Base-by-base conservation (phyloP, 2,113 vertebrate genomes). In the Charadrius vociferus region DNA sequence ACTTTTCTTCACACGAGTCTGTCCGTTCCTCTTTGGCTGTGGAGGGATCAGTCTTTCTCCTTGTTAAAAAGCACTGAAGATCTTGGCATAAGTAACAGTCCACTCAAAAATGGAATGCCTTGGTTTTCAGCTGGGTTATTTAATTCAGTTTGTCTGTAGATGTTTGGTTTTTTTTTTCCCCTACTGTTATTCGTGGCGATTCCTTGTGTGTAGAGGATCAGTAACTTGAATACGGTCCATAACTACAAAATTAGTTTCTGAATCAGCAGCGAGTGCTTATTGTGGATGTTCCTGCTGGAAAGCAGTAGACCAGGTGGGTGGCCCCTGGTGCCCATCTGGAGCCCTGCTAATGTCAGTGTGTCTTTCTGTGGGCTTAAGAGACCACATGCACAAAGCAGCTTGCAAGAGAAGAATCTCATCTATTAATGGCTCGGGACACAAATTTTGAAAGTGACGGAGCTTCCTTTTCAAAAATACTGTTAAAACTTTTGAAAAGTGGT, bases 121-220 rank as follows among this genome's bases (percentile, higher is more conserved):
- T 82, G 72, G 67, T 34, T 92, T 94, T 88, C 83, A 56, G 30
- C 53, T 27, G 77, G 5, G 7, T 84, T 75, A 2, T 84, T 95
- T 23, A 7, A 68, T 71, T 86, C 0, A 0, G 17, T 65, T 75
- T 55, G 21, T 65, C 63, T 19, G 53, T 20, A 81, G 61, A 11
- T 62, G 34, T 5, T n/a, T 19, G 41, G 4, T 45, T 26, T 39
- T 17, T 23, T 21, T 36, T 6, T 7, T 3, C n/a, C 27, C 43
- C 27, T n/a, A 0, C 52, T 4, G 2, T 49, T 91, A 12, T 5
- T 86, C 1, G 0, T 55, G 63, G 67, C 2, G 1, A 5, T 79
- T 74, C 23, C 41, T 82, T 58, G 24, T 29, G 2, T 16, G 37
- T 93, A 79, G 79, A 72, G 47, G 67, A 34, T 66, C 8, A 63